Percentiles rank a stretch among this genome's conserved stretches.
phyloP scores from a whole-genome alignment of 2,888 invertebrate species.

The Acronicta alni region DNA sequence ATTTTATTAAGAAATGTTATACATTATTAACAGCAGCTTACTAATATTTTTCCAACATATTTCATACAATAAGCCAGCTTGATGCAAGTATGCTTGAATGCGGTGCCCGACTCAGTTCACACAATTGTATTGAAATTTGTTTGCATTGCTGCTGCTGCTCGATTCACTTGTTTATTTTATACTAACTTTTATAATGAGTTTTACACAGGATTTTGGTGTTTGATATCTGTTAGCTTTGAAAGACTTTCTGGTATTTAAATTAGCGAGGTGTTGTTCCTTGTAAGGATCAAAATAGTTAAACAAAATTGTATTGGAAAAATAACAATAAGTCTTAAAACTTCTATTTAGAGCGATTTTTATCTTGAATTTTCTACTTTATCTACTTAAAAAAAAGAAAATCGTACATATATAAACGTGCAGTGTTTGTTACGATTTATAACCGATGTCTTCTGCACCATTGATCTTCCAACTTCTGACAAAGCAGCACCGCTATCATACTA shows the following conservation, averaged over 20 bases:
- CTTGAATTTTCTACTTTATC: background rate
- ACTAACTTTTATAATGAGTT: slow-evolving; percentile 21
- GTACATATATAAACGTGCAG: background rate
- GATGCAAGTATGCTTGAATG: slow-evolving; percentile 9
- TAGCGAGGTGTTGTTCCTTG: background rate
- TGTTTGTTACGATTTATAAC: slow-evolving; percentile 5
- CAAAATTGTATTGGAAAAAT: too few relatives aligned
- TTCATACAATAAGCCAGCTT: background rate
- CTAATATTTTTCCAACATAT: background rate
- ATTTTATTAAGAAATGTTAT: too few relatives aligned
- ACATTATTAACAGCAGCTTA: background rate
- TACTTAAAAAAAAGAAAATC: background rate
- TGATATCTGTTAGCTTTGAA: slow-evolving; percentile 13
- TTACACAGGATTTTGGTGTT: slow-evolving; percentile 14
- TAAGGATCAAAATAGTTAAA: too few relatives aligned
- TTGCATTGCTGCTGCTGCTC: slow-evolving; percentile 17
- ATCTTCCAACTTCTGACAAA: slow-evolving; percentile 27
- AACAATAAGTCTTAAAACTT: too few relatives aligned
- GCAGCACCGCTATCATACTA: slow-evolving; percentile 17
- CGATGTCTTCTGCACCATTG: slow-evolving; percentile 2
- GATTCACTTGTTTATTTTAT: slow-evolving; percentile 40
- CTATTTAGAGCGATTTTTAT: background rate
- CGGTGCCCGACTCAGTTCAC: slow-evolving; percentile 9
- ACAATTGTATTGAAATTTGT: slow-evolving; percentile 41
- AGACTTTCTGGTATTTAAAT: background rate